phyloP scores from a whole-genome alignment of 2,113 vertebrate species.

The Halcyon senegalensis region DNA sequence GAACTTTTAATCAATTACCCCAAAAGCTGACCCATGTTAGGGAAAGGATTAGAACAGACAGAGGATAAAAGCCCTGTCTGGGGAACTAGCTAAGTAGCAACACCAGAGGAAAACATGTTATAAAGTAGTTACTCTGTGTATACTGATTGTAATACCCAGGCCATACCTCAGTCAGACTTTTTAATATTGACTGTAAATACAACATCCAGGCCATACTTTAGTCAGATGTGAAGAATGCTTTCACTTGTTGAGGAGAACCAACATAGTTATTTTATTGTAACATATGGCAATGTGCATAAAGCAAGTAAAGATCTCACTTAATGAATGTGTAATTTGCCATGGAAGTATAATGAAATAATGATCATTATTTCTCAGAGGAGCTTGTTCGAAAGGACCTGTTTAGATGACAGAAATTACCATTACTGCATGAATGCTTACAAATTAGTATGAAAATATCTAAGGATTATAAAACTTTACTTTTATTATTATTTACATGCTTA shows the following conservation, averaged over 20 bases:
- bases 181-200: neutral
- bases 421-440: neutral
- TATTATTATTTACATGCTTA: neutral
- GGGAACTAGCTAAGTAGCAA: neutral
- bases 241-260: neutral
- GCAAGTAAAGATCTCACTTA: neutral
- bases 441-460: neutral
- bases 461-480: neutral
- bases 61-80: neutral
- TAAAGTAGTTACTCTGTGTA: neutral
- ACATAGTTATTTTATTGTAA: neutral
- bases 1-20: neutral
- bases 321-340: neutral
- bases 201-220: neutral
- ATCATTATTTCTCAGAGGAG: neutral
- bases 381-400: neutral
- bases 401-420: neutral
- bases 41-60: neutral
- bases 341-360: neutral
- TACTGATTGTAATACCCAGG: neutral
- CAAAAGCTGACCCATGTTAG: fast-evolving
- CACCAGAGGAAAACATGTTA: neutral
- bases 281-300: neutral
- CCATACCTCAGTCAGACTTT: neutral
- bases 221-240: neutral